A percentile compares a stretch with the other conserved stretches of the same genome.
Evolutionary conservation across 2,888 invertebrate species (phyloP).

Genomic region (Kryphioiulus occultus): DNA sequence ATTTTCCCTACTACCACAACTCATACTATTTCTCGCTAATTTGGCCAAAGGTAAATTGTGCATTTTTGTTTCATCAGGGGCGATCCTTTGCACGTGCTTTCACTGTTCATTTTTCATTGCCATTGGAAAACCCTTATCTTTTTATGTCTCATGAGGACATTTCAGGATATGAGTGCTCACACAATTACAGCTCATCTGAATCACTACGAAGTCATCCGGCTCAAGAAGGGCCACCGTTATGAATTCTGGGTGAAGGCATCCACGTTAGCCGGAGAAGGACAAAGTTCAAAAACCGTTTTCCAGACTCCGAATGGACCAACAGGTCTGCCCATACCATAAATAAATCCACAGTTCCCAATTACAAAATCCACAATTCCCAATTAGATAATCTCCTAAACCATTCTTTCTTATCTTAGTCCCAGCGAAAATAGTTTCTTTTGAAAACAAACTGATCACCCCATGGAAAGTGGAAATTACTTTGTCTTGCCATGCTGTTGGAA

Average conservation of each 20-base stretch:
- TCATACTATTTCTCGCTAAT: too few species aligned
- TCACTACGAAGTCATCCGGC: slow-evolving; percentile 78
- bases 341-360: too few species aligned
- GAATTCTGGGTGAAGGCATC: slow-evolving; percentile 95
- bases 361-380: background rate
- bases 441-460: slow-evolving; percentile 51
- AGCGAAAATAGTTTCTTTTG: slow-evolving; percentile 53
- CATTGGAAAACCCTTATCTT: slow-evolving; percentile 42
- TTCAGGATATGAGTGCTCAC: slow-evolving; percentile 47
- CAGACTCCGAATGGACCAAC: slow-evolving; percentile 58
- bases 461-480: slow-evolving; percentile 52
- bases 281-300: slow-evolving; percentile 84
- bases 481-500: slow-evolving; percentile 52
- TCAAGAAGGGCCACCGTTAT: slow-evolving; percentile 74
- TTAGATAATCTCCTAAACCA: too few species aligned
- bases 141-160: slow-evolving; percentile 41
- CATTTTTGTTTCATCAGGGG: too few species aligned
- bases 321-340: background rate
- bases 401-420: slow-evolving; percentile 49
- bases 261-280: slow-evolving; percentile 93
- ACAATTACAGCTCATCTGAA: slow-evolving; percentile 55
- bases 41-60: too few species aligned
- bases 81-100: too few species aligned
- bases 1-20: too few species aligned
- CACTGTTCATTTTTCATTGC: background rate